These are phyloP conservation scores for Dolichotis patagonum DNA, from an alignment of 2,113 vertebrate species.

Conservation along the genomic window DNA sequence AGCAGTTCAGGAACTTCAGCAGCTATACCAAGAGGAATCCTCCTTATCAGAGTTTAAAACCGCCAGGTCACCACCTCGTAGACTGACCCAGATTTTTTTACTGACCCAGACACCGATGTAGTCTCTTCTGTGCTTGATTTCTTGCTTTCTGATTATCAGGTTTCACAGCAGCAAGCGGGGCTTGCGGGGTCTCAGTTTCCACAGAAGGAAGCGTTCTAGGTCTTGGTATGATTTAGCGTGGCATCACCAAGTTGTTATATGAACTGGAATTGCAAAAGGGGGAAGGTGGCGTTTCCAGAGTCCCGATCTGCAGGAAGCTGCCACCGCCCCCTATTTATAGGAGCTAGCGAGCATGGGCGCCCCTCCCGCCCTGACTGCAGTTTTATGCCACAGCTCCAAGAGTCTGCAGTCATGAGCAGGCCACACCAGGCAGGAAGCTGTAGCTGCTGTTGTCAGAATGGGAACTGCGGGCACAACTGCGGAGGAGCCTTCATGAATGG, in stretches of 20 bases:
- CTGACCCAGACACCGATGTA: background rate
- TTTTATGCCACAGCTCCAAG: background rate
- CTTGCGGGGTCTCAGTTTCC: background rate
- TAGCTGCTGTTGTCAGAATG: background rate
- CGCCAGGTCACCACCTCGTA: background rate
- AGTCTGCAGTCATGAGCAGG: accelerated
- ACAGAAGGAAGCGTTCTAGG: background rate
- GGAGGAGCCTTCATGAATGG: background rate
- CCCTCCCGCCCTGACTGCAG: background rate
- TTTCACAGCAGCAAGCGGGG: background rate
- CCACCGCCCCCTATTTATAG: accelerated
- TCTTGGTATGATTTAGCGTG: background rate
- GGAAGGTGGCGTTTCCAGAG: background rate
- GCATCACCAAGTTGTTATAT: background rate
- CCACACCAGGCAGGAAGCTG: background rate
- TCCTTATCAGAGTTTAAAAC: background rate
- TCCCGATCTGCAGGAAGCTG: background rate
- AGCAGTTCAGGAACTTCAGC: background rate
- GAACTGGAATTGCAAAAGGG: background rate
- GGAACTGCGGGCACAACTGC: accelerated
- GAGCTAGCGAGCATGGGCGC: background rate
- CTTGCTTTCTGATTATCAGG: background rate
- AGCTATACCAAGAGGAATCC: background rate
- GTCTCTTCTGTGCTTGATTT: background rate
- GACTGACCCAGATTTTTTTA: background rate